Evolutionary conservation across 2,797 vertebrate species (phyloP).

Genomic region (Stomatorhinus walkeri): DNA sequence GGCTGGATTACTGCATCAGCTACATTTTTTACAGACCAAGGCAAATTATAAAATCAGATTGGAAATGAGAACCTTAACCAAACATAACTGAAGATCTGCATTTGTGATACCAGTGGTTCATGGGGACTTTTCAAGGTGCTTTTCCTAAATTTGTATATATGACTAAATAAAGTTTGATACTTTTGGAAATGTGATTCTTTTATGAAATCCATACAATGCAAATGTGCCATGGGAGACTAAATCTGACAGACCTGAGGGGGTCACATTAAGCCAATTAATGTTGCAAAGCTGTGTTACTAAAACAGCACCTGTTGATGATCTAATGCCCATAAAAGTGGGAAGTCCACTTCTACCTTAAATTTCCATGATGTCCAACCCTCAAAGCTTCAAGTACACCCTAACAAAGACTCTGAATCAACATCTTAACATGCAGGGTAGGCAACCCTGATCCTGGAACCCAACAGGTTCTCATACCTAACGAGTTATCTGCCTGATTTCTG

Average conservation of each 20-base stretch:
- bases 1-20: background rate
- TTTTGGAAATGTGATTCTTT: background rate
- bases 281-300: background rate
- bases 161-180: conserved; percentile 5
- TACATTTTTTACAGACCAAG: background rate
- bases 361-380: background rate
- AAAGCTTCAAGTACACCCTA: background rate
- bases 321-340: background rate
- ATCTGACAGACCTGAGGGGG: background rate
- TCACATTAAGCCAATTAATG: background rate
- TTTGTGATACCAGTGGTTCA: background rate
- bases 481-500: background rate
- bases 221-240: background rate
- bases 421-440: background rate
- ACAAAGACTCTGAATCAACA: background rate
- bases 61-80: background rate
- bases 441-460: background rate
- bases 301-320: background rate
- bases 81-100: background rate
- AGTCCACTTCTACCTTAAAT: background rate
- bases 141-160: conserved; percentile 7
- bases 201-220: background rate
- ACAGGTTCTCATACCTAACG: background rate
- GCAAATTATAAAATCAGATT: background rate
- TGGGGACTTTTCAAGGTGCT: background rate